Evolutionary conservation across 2,797 vertebrate genomes (phyloP).

Genomic region (Benthosema pterotum): DNA sequence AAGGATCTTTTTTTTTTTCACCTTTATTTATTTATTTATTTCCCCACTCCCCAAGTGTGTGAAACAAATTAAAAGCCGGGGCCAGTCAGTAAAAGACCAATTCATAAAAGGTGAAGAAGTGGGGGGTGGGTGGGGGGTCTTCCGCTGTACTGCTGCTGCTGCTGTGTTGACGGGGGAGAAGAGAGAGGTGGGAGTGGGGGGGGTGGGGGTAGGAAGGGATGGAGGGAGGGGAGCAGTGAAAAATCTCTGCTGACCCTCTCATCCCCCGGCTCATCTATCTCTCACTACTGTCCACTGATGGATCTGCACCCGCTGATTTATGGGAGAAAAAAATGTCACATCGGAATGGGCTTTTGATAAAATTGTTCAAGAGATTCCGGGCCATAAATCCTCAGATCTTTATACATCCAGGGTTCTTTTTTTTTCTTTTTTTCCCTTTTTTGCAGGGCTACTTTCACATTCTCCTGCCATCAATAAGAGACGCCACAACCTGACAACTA

Average conservation of each 20-base stretch:
- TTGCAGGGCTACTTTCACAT: slow-evolving; percentile 91
- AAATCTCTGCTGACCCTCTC: slow-evolving; percentile 97
- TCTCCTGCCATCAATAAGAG: slow-evolving; percentile 95
- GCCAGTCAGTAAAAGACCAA: slow-evolving; percentile 91
- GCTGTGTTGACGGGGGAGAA: slow-evolving; percentile 43
- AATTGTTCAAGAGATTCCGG: slow-evolving; percentile 99
- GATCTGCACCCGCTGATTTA: slow-evolving; percentile 97
- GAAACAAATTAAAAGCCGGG: slow-evolving; percentile 87
- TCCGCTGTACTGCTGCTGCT: slow-evolving; percentile 62
- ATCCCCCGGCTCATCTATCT: slow-evolving; percentile 97
- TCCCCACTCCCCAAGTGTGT: slow-evolving; percentile 62
- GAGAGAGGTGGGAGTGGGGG: no score
- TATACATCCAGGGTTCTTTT: slow-evolving; percentile 90
- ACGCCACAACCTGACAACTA: slow-evolving; percentile 89
- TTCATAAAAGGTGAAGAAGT: slow-evolving; percentile 92
- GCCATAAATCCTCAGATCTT: slow-evolving; percentile 99
- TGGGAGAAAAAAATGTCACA: slow-evolving; percentile 97
- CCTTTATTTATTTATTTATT: slow-evolving; percentile 52
- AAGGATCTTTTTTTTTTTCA: slow-evolving; percentile 47
- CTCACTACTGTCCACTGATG: slow-evolving; percentile 96
- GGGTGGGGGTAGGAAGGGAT: no score
- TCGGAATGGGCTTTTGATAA: slow-evolving; percentile 99
- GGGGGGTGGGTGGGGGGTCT: slow-evolving; percentile 49
- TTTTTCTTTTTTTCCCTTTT: no score
- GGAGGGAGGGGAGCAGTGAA: slow-evolving; percentile 89